Conservation (phyloP, 2,113 vertebrate genomes). For the Hylia prasina region DNA sequence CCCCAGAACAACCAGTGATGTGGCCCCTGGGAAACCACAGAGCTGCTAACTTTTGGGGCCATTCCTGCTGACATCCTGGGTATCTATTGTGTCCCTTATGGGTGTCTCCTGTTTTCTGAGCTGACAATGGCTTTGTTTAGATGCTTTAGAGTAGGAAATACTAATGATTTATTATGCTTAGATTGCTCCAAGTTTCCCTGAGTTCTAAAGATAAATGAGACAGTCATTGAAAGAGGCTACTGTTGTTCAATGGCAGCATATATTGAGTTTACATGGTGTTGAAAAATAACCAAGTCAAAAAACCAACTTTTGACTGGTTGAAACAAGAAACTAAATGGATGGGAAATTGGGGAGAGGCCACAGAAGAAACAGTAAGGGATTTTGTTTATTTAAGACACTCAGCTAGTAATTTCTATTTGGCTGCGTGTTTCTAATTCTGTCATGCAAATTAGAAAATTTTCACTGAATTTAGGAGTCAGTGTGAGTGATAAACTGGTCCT, state of each 20-base stretch:
- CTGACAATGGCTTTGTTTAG: not conserved
- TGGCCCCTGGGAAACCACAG: not conserved
- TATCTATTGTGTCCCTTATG: not conserved
- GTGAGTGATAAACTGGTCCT: not conserved
- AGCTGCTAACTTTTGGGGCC: not conserved
- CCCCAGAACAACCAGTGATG: not conserved
- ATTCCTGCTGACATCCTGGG: not conserved
- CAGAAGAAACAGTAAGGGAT: not conserved
- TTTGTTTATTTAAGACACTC: not conserved
- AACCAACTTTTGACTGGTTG: not conserved
- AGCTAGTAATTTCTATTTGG: not conserved
- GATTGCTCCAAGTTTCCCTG: not conserved
- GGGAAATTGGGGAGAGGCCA: not conserved
- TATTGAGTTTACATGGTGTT: not conserved
- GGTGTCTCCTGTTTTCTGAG: not conserved
- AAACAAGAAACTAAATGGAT: not conserved
- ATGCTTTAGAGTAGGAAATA: not conserved
- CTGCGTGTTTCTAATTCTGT: not conserved
- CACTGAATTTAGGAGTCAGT: not conserved
- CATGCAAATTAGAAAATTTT: not conserved
- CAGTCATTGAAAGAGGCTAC: not conserved
- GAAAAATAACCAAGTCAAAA: not conserved
- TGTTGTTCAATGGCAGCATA: not conserved
- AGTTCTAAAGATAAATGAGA: not conserved
- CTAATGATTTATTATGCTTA: not conserved